phyloP scores from a whole-genome alignment of 2,888 invertebrate species.

The Lithophane semibrunnea region DNA sequence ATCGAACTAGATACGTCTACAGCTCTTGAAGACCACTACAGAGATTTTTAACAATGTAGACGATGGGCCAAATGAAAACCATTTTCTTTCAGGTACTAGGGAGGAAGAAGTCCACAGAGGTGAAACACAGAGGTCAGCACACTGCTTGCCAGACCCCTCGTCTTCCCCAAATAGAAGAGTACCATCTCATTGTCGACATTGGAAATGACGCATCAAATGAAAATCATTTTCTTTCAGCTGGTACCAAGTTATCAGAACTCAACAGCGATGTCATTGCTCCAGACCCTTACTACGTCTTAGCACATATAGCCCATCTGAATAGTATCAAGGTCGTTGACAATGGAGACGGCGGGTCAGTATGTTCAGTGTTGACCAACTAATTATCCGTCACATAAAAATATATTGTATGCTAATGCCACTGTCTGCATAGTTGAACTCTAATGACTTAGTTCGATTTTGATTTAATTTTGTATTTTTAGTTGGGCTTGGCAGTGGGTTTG shows the following conservation, averaged over 20 bases:
- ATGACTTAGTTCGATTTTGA: constrained; percentile 58
- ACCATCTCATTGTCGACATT: background rate
- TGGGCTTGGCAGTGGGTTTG: background rate
- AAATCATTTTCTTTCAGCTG: background rate
- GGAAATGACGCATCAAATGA: constrained; percentile 1
- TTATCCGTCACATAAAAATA: constrained; percentile 67
- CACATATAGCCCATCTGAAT: constrained; percentile 58
- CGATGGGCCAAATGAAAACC: background rate
- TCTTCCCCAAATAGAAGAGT: background rate
- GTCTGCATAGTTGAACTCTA: constrained; percentile 58
- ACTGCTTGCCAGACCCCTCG: background rate
- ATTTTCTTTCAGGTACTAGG: background rate
- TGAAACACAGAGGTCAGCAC: background rate
- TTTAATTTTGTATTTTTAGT: constrained; percentile 33
- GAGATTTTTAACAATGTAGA: background rate
- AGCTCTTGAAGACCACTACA: background rate
- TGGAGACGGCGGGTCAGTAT: constrained; percentile 76
- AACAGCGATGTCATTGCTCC: constrained; percentile 23
- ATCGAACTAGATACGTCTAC: background rate
- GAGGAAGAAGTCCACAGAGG: background rate
- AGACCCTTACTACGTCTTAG: constrained; percentile 55
- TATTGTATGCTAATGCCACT: constrained; percentile 77
- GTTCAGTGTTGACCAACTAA: constrained; percentile 76
- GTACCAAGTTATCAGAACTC: constrained; percentile 45
- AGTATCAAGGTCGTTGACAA: constrained; percentile 77